Evolutionary conservation across 2,888 invertebrate species (phyloP).

Genomic region (Cryptus armator): DNA sequence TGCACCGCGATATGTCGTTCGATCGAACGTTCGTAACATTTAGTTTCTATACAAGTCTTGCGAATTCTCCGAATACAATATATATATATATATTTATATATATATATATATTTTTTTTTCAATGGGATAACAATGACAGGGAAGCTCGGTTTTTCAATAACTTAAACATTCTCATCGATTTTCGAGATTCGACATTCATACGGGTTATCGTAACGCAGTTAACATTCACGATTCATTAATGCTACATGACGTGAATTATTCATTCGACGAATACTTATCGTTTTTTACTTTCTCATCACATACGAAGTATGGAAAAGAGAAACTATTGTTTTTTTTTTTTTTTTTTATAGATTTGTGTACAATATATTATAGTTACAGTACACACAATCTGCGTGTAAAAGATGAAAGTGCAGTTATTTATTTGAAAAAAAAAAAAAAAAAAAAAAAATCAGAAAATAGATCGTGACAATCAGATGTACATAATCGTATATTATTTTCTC

Average conservation of each 20-base stretch:
- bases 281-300: not conserved
- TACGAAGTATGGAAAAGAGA: not conserved
- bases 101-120: not conserved
- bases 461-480: conserved; percentile 6
- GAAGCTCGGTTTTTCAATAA: conserved; percentile 6
- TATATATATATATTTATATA: not conserved
- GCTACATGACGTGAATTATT: not conserved
- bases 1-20: not conserved
- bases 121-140: not conserved
- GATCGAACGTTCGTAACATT: not conserved
- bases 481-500: not conserved
- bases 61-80: not conserved
- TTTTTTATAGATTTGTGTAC: not conserved
- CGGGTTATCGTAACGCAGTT: not conserved
- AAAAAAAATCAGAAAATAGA: not conserved
- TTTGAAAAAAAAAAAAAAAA: not conserved
- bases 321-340: not conserved
- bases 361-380: conserved; percentile 5
- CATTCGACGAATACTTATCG: not conserved
- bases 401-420: conserved; percentile 10
- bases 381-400: not conserved
- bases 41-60: conserved; percentile 4
- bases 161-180: not conserved
- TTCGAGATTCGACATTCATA: not conserved
- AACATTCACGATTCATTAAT: not conserved